Conservation (phyloP, 1,140 invertebrate genomes). For the Anadara kagoshimensis region DNA sequence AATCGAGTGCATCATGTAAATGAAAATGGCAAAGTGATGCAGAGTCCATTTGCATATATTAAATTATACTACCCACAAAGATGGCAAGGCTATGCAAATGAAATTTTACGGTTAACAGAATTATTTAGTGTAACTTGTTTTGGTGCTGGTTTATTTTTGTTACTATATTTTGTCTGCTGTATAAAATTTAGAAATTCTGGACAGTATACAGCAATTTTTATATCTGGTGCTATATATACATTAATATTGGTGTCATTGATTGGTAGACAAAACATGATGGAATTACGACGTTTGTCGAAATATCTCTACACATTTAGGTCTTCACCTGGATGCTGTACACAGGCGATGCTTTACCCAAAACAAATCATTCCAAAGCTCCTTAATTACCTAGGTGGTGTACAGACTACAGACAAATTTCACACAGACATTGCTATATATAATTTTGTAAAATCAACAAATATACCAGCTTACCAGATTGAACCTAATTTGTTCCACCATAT, state of each 20-base stretch:
- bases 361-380: slow-evolving; percentile 29
- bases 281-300: slow-evolving; percentile 37
- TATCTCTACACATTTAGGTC: slow-evolving; percentile 35
- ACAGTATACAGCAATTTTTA: slow-evolving; percentile 9
- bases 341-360: slow-evolving; percentile 48
- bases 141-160: slow-evolving; percentile 22
- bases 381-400: slow-evolving; percentile 26
- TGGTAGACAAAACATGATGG: slow-evolving; percentile 49
- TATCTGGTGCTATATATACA: slow-evolving; percentile 26
- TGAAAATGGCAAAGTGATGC: background rate
- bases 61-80: slow-evolving; percentile 52
- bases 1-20: slow-evolving; percentile 11
- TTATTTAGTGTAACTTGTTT: slow-evolving; percentile 31
- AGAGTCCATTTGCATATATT: slow-evolving; percentile 29
- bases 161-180: slow-evolving; percentile 4
- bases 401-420: slow-evolving; percentile 10
- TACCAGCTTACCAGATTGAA: slow-evolving; percentile 45
- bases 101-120: slow-evolving; percentile 36
- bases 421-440: slow-evolving; percentile 45
- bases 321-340: slow-evolving; percentile 48
- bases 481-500: slow-evolving; percentile 50
- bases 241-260: slow-evolving; percentile 15
- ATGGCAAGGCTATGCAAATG: slow-evolving; percentile 48
- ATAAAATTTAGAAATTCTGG: background rate
- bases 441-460: slow-evolving; percentile 23